Percentiles rank a stretch among this genome's conserved stretches.
These are phyloP conservation scores for Lasioglossum figueresi DNA, from an alignment of 2,888 invertebrate genomes.

Conservation along the genomic window DNA sequence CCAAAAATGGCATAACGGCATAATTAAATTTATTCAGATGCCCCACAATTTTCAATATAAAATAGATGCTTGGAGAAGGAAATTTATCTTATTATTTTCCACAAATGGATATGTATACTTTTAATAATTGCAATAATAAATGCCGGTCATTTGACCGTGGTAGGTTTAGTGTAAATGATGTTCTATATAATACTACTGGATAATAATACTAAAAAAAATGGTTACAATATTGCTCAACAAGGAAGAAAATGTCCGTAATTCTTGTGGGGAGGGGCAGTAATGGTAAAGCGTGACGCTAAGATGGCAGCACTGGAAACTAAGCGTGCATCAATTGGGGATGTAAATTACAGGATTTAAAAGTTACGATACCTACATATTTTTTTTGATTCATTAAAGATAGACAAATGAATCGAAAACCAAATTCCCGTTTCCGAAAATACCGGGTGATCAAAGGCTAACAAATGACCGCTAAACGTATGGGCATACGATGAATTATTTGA, in stretches of 20 bases:
- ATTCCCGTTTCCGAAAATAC: conserved; percentile 33
- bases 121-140: too few species aligned
- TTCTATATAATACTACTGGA: too few species aligned
- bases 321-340: conserved; percentile 68
- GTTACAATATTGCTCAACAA: background rate
- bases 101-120: too few species aligned
- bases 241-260: background rate
- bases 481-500: conserved; percentile 80
- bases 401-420: conserved; percentile 70
- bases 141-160: too few species aligned
- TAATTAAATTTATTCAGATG: too few species aligned
- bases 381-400: conserved; percentile 53
- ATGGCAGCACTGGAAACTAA: conserved; percentile 49
- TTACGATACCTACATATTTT: conserved; percentile 65
- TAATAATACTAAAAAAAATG: too few species aligned
- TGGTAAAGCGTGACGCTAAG: conserved; percentile 19
- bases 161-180: too few species aligned
- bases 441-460: conserved; percentile 42
- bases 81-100: too few species aligned
- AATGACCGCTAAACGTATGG: conserved; percentile 59
- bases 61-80: too few species aligned
- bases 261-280: background rate
- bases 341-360: conserved; percentile 70
- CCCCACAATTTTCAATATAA: too few species aligned
- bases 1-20: too few species aligned